A percentile compares a stretch with the other conserved stretches of the same genome.
Conservation (phyloP, 1,140 invertebrate genomes). For the Saxidomus purpurata region DNA sequence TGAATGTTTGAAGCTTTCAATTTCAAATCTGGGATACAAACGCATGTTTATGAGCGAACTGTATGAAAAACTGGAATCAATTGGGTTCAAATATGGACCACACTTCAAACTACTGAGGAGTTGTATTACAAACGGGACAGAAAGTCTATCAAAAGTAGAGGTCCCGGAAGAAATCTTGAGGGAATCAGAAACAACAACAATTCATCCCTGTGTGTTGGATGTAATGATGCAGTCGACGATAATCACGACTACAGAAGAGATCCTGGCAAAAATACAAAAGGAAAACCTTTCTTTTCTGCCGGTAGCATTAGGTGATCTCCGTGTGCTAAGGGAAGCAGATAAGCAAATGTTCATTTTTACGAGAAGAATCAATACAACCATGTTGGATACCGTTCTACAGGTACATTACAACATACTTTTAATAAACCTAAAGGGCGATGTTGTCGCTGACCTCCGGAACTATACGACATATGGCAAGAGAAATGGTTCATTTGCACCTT, state of each 20-base stretch:
- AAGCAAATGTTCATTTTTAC: constrained; percentile 23
- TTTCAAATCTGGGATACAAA: background rate
- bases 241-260: background rate
- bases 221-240: constrained; percentile 46
- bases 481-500: constrained; percentile 16
- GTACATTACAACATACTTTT: constrained; percentile 31
- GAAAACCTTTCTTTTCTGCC: constrained; percentile 28
- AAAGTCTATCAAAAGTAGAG: background rate
- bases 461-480: constrained; percentile 35
- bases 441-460: constrained; percentile 15
- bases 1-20: background rate
- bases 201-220: constrained; percentile 58
- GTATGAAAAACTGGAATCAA: background rate
- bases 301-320: constrained; percentile 9
- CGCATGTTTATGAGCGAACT: background rate
- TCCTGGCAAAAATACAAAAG: background rate
- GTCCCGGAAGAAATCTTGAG: background rate
- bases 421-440: background rate
- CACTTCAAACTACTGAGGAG: constrained; percentile 1
- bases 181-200: background rate
- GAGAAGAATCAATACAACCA: background rate
- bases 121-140: background rate
- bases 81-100: constrained; percentile 54
- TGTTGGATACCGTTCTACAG: constrained; percentile 21
- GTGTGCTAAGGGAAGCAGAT: constrained; percentile 2